phyloP scores from a whole-genome alignment of 2,797 vertebrate species.

The Siniperca obscura region DNA sequence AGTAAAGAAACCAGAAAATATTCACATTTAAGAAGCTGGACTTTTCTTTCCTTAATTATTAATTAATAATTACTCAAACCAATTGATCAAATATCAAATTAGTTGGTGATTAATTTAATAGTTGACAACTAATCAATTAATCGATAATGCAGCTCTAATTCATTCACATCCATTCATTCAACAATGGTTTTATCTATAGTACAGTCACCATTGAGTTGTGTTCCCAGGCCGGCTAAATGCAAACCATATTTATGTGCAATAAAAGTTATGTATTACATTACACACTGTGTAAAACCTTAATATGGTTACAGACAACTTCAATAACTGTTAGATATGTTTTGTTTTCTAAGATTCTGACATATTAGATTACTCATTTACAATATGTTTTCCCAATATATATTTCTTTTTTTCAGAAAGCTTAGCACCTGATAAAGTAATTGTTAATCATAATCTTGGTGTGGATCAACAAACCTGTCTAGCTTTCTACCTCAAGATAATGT shows the following conservation, averaged over 20 bases:
- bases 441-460: not conserved
- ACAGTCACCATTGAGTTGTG: not conserved
- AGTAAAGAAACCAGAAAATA: no score
- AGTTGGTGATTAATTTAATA: no score
- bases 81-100: no score
- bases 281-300: no score
- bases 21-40: no score
- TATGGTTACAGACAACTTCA: not conserved
- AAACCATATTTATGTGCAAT: not conserved
- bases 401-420: not conserved
- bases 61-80: no score
- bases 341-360: no score
- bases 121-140: no score
- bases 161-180: constrained; percentile 7
- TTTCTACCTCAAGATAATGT: not conserved
- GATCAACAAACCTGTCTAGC: not conserved
- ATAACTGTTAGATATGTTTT: not conserved
- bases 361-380: not conserved
- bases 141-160: not conserved
- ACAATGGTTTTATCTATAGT: constrained; percentile 25
- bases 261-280: not conserved
- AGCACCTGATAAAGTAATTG: not conserved
- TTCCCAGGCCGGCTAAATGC: not conserved
- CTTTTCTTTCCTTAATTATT: no score
- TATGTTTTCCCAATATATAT: no score